Evolutionary conservation across 2,113 vertebrate species (phyloP), one percentile per base, ranked within the genome.

Genomic region (Lycaon pictus): DNA sequence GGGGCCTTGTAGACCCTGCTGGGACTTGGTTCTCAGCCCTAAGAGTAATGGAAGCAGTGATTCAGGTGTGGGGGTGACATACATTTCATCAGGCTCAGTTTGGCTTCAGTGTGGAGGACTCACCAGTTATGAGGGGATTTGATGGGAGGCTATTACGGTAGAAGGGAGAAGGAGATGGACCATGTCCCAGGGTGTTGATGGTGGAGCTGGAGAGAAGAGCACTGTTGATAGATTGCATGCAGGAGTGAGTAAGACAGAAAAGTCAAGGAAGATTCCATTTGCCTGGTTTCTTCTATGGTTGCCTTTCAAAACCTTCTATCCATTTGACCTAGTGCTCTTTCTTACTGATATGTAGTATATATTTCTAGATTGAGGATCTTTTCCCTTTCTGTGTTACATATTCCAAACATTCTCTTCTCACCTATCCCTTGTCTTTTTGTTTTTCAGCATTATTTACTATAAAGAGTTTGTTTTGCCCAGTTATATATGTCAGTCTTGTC

Each of bases 181-280:
- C 23, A 1, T 22, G 53, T 62, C n/a, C 16, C 3, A 25, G 19
- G 11, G 5, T 19, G 4, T 4, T 0, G 3, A 32, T 32, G 32
- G 19, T 23, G 17, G 25, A 25, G 22, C 1, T 58, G 27, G 53
- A 60, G 20, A 60, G 56, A 25, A 2, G 27, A 51, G 58, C 71
- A n/a, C 23, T 25, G 35, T 13, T 5, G n/a, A 23, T 48, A 60
- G 16, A 15, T 27, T 93, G 48, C 16, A 11, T 13, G 7, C 58
- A 20, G 4, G 4, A 29, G 16, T 11, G 10, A 48, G 13, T 55
- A 23, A 29, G 65, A 77, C 71, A 63, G 69, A 37, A 29, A 25
- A 8, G 22, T 27, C 16, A 10, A 32, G 53, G 17, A 65, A 86
- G 19, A 11, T 8, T 55, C 25, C 7, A 25, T 51, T 43, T 63